phyloP scores from a whole-genome alignment of 2,888 invertebrate genomes.

The Podotricha telesiphe region DNA sequence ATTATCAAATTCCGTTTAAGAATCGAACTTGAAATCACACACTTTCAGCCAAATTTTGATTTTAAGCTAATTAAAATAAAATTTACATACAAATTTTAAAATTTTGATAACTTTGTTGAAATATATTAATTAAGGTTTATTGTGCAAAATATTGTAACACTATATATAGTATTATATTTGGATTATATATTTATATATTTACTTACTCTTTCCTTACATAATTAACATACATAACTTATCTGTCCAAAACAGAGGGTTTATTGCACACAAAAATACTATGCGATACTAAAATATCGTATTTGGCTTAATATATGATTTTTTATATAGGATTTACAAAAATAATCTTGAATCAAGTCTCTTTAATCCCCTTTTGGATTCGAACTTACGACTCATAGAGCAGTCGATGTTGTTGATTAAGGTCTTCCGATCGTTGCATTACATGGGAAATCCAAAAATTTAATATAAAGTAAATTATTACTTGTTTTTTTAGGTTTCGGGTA shows the following conservation, averaged over 20 bases:
- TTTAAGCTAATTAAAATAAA: no score
- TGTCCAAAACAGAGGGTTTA: neutral
- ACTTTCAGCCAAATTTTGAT: no score
- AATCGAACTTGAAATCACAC: no score
- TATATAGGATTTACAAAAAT: neutral
- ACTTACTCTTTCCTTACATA: no score
- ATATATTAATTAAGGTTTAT: neutral
- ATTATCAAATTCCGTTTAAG: neutral
- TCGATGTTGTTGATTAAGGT: no score
- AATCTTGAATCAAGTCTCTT: neutral
- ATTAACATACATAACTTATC: neutral
- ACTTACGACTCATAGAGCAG: neutral
- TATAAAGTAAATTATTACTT: no score
- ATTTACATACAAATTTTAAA: no score
- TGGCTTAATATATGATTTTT: neutral
- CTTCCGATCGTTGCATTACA: no score
- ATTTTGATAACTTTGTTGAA: no score
- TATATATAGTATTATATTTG: neutral
- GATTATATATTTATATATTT: neutral
- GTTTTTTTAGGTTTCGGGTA: no score
- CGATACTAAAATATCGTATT: neutral
- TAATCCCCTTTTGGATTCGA: neutral
- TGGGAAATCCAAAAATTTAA: no score
- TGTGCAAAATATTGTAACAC: neutral
- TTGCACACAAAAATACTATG: conserved; percentile 2